Evolutionary conservation across 2,797 vertebrate genomes (phyloP).

Genomic region (Sarcophilus harrisii): DNA sequence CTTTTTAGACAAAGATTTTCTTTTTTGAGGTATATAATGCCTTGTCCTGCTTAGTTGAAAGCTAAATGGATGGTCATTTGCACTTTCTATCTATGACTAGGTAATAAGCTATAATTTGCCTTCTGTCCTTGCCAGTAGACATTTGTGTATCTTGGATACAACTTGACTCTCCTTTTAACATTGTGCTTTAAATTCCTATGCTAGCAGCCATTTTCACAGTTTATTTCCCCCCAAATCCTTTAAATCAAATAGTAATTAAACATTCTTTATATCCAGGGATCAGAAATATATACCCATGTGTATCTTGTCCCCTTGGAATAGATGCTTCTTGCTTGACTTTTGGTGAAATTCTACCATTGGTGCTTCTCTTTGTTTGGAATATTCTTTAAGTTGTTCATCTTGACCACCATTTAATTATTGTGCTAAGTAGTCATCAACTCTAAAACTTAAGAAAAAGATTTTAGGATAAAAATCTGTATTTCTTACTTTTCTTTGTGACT

Average conservation of each 20-base stretch:
- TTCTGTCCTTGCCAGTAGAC: conserved; percentile 32
- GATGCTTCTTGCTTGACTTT: conserved; percentile 13
- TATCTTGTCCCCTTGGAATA: background rate
- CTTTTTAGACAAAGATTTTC: no score
- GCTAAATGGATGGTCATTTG: background rate
- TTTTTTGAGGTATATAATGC: background rate
- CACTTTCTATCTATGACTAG: background rate
- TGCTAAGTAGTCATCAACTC: background rate
- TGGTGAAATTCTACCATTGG: background rate
- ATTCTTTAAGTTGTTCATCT: conserved; percentile 17
- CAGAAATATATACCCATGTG: conserved; percentile 7
- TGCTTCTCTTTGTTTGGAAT: background rate
- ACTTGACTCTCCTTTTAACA: conserved; percentile 51
- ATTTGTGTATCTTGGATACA: conserved; percentile 50
- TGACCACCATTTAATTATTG: background rate
- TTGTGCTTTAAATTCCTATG: background rate
- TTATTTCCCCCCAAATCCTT: conserved; percentile 62
- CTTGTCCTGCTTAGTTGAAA: conserved; percentile 27
- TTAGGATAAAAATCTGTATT: background rate
- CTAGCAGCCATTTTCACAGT: conserved; percentile 67
- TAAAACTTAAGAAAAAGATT: background rate
- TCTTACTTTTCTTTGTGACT: background rate
- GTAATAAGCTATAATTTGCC: background rate
- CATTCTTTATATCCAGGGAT: conserved; percentile 47
- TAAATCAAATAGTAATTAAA: conserved; percentile 45